phyloP scores from a whole-genome alignment of 1,140 invertebrate species.

The Papilio machaon region DNA sequence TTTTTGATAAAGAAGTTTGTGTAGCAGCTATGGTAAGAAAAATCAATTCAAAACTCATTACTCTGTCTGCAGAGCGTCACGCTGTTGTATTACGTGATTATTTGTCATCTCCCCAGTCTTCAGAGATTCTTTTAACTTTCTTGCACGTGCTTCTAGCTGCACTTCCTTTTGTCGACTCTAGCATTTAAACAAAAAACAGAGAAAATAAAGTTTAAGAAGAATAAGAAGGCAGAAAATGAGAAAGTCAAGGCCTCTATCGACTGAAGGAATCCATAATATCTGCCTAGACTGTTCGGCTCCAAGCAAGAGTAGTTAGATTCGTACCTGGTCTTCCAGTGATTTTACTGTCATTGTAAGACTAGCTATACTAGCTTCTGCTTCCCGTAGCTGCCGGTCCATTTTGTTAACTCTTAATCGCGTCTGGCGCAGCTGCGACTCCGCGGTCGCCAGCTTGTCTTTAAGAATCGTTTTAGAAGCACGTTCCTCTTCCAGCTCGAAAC shows the following conservation, averaged over 20 bases:
- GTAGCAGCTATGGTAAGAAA: background rate
- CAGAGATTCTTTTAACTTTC: constrained; percentile 72
- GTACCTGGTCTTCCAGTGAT: constrained; percentile 71
- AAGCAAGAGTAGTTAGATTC: background rate
- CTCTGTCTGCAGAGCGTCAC: constrained; percentile 67
- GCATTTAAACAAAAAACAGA: no score
- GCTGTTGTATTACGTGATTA: constrained; percentile 65
- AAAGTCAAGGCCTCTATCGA: background rate
- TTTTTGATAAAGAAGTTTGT: background rate
- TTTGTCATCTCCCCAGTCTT: constrained; percentile 74
- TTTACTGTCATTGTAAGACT: constrained; percentile 74
- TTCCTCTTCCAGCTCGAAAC: constrained; percentile 69
- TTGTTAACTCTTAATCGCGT: constrained; percentile 61
- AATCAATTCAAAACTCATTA: constrained; percentile 43
- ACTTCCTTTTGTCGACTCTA: constrained; percentile 73
- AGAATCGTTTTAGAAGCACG: constrained; percentile 47
- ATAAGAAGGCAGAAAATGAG: background rate
- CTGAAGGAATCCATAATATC: background rate
- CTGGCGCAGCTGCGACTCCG: constrained; percentile 65
- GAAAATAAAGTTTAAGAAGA: background rate
- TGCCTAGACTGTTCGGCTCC: background rate
- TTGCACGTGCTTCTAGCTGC: constrained; percentile 69
- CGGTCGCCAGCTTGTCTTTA: constrained; percentile 67
- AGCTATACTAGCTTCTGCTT: constrained; percentile 71
- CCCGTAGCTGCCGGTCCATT: constrained; percentile 73